Evolutionary conservation across 2,797 vertebrate species (phyloP), one percentile per base, ranked within the genome.

Genomic region (Clarias pachynema): DNA sequence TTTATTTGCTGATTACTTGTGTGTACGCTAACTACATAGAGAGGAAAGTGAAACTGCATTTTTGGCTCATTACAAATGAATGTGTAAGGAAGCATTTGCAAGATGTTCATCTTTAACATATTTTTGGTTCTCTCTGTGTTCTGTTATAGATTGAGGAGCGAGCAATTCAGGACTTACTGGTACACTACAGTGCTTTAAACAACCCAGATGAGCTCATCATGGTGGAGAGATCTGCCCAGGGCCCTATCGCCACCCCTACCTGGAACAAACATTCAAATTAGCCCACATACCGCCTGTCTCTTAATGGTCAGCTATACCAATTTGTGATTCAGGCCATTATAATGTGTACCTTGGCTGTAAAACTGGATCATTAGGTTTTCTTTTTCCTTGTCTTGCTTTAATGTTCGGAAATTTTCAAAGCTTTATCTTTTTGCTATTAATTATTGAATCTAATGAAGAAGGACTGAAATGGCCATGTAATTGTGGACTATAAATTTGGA

Each of bases 131-230:
- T 84, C 73, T 37, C 15, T 40, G 37, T 81, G 73, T 34, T 74
- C 9, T 59, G 66, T 8, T 80, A 26, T 91, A 99, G 98, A 97
- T 99, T 2, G 98, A 99, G 89, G 98, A 99, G 87, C 91, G 94
- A 88, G 98, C 98, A 10, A 99, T 99, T 92, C 97, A 99, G 91
- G 97, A 99, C 84, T 94, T 99, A 59, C 44, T 99, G 89, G 84
- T 97, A 73, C 95, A 98, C 91, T 99, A 99, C 70, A 93, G 95
- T 80, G 97, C 97, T 20, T 90, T 91, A 78, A 93, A 96, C 93
- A 99, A 99, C 94, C 97, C 98, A 4, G 97, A 99, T 60, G 98
- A 99, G 90, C 95, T 97, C 92, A 96, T 99, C 81, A 90, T 96
- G 31, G 96, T 99, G 89, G 98, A 99, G 94, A 96, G 98, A 92